These are phyloP conservation scores for Tipula helvola DNA, from an alignment of 2,888 invertebrate genomes.

Conservation along the genomic window DNA sequence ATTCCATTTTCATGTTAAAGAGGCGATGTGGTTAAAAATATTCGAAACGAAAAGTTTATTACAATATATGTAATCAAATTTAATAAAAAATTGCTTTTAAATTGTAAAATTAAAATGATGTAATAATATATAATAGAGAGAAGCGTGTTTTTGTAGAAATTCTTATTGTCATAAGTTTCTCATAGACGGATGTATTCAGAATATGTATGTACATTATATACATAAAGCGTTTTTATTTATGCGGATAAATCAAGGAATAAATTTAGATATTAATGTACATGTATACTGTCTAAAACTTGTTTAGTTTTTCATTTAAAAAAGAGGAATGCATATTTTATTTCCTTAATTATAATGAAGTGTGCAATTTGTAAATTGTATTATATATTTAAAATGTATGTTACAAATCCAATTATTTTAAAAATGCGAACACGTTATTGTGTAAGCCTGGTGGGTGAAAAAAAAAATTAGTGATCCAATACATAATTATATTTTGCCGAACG, in stretches of 20 bases:
- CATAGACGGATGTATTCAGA: not conserved
- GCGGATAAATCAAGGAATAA: not conserved
- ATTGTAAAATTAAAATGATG: conserved; percentile 4
- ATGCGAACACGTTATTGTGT: no score
- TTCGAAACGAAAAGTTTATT: not conserved
- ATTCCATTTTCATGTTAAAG: not conserved
- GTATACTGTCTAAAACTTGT: not conserved
- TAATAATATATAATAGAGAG: not conserved
- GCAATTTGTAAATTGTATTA: no score
- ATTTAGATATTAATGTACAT: not conserved
- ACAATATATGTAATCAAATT: not conserved
- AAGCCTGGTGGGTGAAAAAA: no score
- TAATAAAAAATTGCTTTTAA: not conserved
- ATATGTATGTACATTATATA: not conserved
- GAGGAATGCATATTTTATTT: not conserved
- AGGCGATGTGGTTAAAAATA: not conserved
- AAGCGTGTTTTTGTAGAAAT: not conserved
- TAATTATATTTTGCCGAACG: no score
- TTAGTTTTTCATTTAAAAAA: not conserved
- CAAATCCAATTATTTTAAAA: no score
- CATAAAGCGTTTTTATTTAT: not conserved
- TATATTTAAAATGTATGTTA: no score
- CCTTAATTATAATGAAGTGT: no score
- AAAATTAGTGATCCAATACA: no score
- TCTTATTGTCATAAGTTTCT: not conserved